A percentile compares a stretch with the other conserved stretches of the same genome.
Evolutionary conservation across 2,888 invertebrate species (phyloP).

Genomic region (Diplolepis rosae): DNA sequence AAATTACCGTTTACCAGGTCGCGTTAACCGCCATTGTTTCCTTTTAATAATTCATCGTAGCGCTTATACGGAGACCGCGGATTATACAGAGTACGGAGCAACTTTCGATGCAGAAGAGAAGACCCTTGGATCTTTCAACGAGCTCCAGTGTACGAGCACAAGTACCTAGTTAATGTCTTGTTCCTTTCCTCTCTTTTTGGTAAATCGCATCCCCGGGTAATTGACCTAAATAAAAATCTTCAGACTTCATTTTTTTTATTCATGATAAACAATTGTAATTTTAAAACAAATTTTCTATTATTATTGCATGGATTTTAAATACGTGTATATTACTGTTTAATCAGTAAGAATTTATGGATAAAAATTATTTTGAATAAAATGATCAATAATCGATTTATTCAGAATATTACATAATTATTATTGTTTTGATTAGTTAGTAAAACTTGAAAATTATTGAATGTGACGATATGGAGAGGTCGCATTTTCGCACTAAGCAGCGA

Average conservation of each 20-base stretch:
- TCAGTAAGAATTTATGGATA: too few relatives aligned
- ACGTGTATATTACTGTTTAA: too few relatives aligned
- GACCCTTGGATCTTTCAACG: neutral
- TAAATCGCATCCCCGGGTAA: neutral
- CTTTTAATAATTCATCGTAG: constrained; percentile 28
- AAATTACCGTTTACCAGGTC: constrained; percentile 25
- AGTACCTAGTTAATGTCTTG: neutral
- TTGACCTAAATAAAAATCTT: neutral
- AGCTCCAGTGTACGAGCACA: constrained; percentile 1
- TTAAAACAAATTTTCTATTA: too few relatives aligned
- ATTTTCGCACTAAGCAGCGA: constrained; percentile 61
- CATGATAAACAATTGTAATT: too few relatives aligned
- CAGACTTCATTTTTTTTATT: too few relatives aligned
- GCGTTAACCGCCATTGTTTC: constrained; percentile 21
- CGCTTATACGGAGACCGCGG: constrained; percentile 1
- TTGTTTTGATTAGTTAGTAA: neutral
- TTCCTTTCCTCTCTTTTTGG: neutral
- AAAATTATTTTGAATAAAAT: too few relatives aligned
- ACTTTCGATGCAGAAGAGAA: constrained; percentile 12
- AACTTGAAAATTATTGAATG: neutral
- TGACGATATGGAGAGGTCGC: constrained; percentile 49
- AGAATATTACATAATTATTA: too few relatives aligned
- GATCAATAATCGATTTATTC: too few relatives aligned
- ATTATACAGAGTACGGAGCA: neutral
- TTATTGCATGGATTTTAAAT: too few relatives aligned